A percentile compares a stretch with the other conserved stretches of the same genome.
phyloP scores from a whole-genome alignment of 2,113 vertebrate genomes.

The Rhombomys opimus region DNA sequence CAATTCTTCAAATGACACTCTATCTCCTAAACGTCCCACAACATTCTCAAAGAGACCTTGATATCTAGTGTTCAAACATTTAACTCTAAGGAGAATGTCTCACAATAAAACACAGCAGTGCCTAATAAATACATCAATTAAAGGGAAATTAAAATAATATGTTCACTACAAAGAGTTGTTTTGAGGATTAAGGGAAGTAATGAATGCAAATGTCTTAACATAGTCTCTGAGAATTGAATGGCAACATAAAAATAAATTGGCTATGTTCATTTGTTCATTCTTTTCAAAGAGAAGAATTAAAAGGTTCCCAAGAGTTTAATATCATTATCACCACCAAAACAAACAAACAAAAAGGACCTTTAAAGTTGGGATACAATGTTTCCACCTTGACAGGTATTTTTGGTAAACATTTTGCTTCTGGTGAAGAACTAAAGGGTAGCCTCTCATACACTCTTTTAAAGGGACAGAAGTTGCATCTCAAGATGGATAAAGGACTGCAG shows the following conservation, averaged over 20 bases:
- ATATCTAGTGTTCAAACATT: neutral
- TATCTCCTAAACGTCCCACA: too few relatives aligned
- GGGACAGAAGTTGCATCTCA: neutral
- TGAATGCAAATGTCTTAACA: neutral
- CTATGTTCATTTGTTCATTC: conserved; percentile 1
- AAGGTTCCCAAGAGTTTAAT: neutral
- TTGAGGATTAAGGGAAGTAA: conserved; percentile 15
- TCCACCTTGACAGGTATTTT: neutral
- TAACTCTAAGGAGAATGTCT: neutral
- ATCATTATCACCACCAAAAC: too few relatives aligned
- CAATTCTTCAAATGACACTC: neutral
- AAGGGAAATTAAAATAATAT: neutral
- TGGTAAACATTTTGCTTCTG: neutral
- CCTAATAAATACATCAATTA: neutral
- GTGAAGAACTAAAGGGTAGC: neutral
- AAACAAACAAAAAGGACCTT: neutral
- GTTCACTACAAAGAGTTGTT: neutral
- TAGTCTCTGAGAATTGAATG: neutral
- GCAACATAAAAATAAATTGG: neutral
- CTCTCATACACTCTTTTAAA: neutral
- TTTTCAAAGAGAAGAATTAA: neutral
- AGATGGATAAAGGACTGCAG: neutral
- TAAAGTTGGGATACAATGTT: neutral
- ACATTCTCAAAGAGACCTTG: neutral
- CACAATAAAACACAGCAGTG: neutral